These are phyloP conservation scores for Parelbella ahira DNA, from an alignment of 2,888 invertebrate species.

Conservation along the genomic window DNA sequence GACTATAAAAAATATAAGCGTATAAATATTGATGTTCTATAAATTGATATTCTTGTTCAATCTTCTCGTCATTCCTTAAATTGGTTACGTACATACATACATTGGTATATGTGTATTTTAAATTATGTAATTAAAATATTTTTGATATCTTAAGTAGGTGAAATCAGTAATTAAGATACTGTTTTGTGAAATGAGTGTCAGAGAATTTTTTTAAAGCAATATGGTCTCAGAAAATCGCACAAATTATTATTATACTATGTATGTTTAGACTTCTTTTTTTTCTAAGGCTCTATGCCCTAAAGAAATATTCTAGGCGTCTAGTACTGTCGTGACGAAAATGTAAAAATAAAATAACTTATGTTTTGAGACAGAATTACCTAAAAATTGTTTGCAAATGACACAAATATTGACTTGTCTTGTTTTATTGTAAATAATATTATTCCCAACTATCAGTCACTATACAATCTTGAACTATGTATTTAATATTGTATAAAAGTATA, in stretches of 20 bases:
- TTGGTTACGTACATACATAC: constrained; percentile 3
- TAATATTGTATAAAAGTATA: constrained; percentile 51
- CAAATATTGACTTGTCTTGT: constrained; percentile 5
- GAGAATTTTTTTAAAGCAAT: constrained; percentile 3
- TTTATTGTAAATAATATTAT: constrained; percentile 19
- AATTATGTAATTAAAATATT: too few species aligned
- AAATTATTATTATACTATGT: too few species aligned
- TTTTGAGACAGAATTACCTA: too few species aligned
- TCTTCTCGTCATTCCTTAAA: constrained; percentile 56
- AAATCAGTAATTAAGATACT: neutral
- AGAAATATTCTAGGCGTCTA: too few species aligned
- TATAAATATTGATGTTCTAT: constrained; percentile 32
- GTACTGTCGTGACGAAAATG: too few species aligned
- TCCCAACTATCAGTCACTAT: constrained; percentile 28
- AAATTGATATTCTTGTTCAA: constrained; percentile 37
- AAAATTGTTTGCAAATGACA: constrained; percentile 1
- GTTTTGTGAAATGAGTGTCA: neutral
- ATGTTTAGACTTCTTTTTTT: too few species aligned
- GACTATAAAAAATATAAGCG: constrained; percentile 7
- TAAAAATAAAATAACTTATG: too few species aligned
- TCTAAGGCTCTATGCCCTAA: too few species aligned
- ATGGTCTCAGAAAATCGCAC: neutral
- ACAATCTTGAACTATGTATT: constrained; percentile 37
- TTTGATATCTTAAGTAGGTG: constrained; percentile 35
- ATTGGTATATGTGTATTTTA: too few species aligned